A percentile compares a stretch with the other conserved stretches of the same genome.
Conservation (phyloP, 1,140 invertebrate genomes). For the Melitaea cinxia region DNA sequence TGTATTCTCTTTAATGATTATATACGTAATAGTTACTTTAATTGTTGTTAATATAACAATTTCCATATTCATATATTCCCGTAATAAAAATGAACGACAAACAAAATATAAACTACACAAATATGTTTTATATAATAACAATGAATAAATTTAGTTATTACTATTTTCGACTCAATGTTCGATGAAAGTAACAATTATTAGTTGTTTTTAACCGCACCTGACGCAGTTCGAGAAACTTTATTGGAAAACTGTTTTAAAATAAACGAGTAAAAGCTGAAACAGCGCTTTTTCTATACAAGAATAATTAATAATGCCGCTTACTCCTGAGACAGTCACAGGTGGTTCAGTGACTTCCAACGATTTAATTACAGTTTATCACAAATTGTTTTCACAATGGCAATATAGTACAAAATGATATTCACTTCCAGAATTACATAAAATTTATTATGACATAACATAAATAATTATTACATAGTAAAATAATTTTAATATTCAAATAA, state of each 20-base stretch:
- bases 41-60: neutral
- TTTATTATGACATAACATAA: too few species aligned
- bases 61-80: neutral
- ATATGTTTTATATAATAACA: too few species aligned
- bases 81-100: too few species aligned
- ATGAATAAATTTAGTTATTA: too few species aligned
- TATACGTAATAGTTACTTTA: neutral
- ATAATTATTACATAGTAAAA: too few species aligned
- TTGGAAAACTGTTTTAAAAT: neutral
- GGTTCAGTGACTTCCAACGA: neutral
- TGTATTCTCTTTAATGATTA: constrained; percentile 5
- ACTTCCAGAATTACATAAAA: too few species aligned
- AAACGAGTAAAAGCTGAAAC: constrained; percentile 1
- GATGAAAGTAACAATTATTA: neutral
- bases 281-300: neutral
- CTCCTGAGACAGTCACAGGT: constrained; percentile 1
- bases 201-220: neutral
- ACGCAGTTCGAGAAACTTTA: neutral
- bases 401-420: neutral
- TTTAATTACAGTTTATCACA: neutral
- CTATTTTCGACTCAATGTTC: neutral
- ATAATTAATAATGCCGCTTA: constrained; percentile 3
- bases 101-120: too few species aligned
- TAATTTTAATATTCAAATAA: too few species aligned
- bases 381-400: neutral